A percentile compares a stretch with the other conserved stretches of the same genome.
These are phyloP conservation scores for Pithecia hirsuta DNA, from an alignment of 2,797 vertebrate genomes.

Conservation along the genomic window DNA sequence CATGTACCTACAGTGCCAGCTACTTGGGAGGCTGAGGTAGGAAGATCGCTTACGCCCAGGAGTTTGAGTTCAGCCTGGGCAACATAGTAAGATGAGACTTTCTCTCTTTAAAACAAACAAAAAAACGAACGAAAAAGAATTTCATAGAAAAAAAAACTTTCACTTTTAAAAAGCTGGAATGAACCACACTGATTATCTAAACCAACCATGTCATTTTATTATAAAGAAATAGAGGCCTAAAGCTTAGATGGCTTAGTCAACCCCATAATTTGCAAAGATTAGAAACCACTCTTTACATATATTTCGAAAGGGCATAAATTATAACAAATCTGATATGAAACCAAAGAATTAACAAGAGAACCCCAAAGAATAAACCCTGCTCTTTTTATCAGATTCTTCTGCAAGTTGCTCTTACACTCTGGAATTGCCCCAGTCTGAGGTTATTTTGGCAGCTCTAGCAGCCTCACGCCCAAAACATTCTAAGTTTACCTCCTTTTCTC, in stretches of 20 bases:
- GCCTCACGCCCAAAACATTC: neutral
- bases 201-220: neutral
- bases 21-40: neutral
- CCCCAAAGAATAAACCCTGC: neutral
- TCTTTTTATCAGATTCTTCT: neutral
- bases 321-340: neutral
- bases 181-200: neutral
- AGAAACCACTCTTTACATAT: neutral
- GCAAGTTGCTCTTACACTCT: neutral
- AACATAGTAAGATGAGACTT: neutral
- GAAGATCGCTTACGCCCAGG: neutral
- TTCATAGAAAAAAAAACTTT: conserved; percentile 3
- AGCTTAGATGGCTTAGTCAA: neutral
- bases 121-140: neutral
- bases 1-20: neutral
- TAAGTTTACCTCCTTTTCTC: neutral
- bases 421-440: neutral
- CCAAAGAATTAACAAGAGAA: conserved; percentile 23
- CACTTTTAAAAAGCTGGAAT: conserved; percentile 14
- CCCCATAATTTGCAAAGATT: neutral
- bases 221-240: neutral
- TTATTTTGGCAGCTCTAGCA: neutral
- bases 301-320: neutral
- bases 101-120: neutral
- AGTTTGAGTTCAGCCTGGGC: neutral